Evolutionary conservation across 2,113 vertebrate species (phyloP), one percentile per base, ranked within the genome.

Genomic region (Pongo pygmaeus): DNA sequence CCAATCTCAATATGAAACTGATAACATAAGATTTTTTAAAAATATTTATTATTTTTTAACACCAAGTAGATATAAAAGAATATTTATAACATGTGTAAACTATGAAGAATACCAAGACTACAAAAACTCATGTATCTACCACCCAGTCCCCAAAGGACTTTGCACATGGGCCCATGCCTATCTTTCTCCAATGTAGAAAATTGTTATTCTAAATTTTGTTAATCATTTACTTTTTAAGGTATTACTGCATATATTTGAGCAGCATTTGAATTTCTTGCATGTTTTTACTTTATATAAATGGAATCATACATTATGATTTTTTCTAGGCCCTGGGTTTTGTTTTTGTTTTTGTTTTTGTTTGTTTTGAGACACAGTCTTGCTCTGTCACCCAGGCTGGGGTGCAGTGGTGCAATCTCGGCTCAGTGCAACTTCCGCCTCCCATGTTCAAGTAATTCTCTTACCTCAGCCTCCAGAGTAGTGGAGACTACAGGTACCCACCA

Each of bases 1-100:
- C 75, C 38, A 79, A 35, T 84, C n/a, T 38, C 38, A 81, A 72
- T 77, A 93, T 90, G 30, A 94, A 96, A 96, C 69, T 89, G 43
- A 94, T 93, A 18, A 59, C 17, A 52, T 55, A 40, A 27, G 3
- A 50, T 94, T 78, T 50, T 40, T 8, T 8, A 30, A 84, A 86
- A 81, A 46, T 72, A 35, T 55, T 52, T n/a, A 13, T 87, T 80
- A 48, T 78, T 79, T 74, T 94, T 88, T 80, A 64, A 23, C 13
- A 67, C 35, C 55, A 80, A 12, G 5, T 48, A 84, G 16, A 80
- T 32, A 35, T 43, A 84, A 70, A 59, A 16, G 10, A n/a, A 81
- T 88, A 87, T 87, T 80, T 86, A 57, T 38, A 67, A 50, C 0
- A 10, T 52, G 12, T 30, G 4, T 48, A 79, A 23, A 1, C 50